Evolutionary conservation across 2,113 vertebrate genomes (phyloP), one percentile per base, ranked within the genome.

Genomic region (Cynopterus brachyotis): DNA sequence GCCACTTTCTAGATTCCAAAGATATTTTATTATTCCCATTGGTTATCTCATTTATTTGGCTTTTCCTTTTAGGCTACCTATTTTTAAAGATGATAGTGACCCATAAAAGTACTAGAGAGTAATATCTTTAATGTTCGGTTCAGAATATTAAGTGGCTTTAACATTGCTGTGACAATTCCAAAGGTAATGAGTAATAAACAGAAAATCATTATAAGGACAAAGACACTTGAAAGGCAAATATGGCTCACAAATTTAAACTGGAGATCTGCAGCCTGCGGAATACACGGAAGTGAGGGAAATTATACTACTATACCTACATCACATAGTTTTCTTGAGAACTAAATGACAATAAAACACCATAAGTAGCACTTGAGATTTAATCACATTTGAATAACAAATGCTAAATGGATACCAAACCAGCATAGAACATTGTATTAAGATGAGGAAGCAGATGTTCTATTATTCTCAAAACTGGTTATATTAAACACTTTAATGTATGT

Each of bases 331-430:
- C 35, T 84, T 87, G 50, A 81, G 59, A 95, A 92, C 53, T 69
- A 85, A 83, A 82, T 60, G 55, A 94, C n/a, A 93, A 26, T 64
- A 70, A 81, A 91, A 96, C 19, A 35, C 28, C 87, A 47, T 70
- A 37, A 24, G 15, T 53, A 40, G 59, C 9, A 85, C 40, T 40
- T 47, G 22, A 89, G 87, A 83, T 32, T 42, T 28, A 93, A 66
- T 67, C 53, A 84, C 35, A 83, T 92, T 69, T 94, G 37, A 89
- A 96, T 78, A 92, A 87, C 20, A 28, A 87, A 76, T 28, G 20
- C 83, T n/a, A 90, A 85, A 66, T n/a, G 30, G 57, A 91, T 57
- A 85, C 12, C 50, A 67, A 86, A 16, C 81, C 45, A 86, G 59
- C 91, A 64, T 12, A 84, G 35, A 88, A 66, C 9, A 80, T 19